A percentile compares a stretch with the other conserved stretches of the same genome.
These are phyloP conservation scores for Acrobasis repandana DNA, from an alignment of 2,888 invertebrate species.

Conservation along the genomic window DNA sequence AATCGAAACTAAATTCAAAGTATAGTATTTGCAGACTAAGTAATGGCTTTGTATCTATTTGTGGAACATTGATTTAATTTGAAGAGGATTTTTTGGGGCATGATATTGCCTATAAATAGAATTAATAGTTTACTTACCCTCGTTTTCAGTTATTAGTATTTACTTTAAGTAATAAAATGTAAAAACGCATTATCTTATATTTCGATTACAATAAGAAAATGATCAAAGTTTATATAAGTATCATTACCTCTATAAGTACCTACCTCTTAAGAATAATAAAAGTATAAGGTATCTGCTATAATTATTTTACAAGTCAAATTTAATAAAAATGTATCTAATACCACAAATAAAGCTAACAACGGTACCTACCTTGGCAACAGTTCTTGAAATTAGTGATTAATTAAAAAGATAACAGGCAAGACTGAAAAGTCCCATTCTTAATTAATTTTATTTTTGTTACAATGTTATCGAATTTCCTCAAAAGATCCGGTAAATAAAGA, in stretches of 20 bases:
- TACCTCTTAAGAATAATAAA: too few relatives aligned
- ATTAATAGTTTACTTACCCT: not conserved
- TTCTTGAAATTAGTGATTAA: too few relatives aligned
- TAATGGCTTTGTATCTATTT: not conserved
- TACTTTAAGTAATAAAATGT: not conserved
- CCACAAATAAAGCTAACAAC: too few relatives aligned
- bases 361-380: too few relatives aligned
- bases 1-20: not conserved
- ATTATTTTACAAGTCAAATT: too few relatives aligned
- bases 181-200: too few relatives aligned
- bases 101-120: not conserved
- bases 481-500: not conserved
- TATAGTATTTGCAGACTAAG: not conserved
- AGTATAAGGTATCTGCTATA: too few relatives aligned
- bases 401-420: too few relatives aligned
- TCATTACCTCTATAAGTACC: too few relatives aligned
- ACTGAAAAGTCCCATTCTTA: not conserved
- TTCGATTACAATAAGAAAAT: too few relatives aligned
- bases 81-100: not conserved
- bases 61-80: not conserved
- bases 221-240: too few relatives aligned
- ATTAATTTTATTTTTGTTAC: not conserved
- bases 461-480: not conserved
- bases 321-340: too few relatives aligned
- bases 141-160: not conserved